These are phyloP conservation scores for Chrysolina oricalcia DNA, from an alignment of 2,888 invertebrate genomes.

Conservation along the genomic window DNA sequence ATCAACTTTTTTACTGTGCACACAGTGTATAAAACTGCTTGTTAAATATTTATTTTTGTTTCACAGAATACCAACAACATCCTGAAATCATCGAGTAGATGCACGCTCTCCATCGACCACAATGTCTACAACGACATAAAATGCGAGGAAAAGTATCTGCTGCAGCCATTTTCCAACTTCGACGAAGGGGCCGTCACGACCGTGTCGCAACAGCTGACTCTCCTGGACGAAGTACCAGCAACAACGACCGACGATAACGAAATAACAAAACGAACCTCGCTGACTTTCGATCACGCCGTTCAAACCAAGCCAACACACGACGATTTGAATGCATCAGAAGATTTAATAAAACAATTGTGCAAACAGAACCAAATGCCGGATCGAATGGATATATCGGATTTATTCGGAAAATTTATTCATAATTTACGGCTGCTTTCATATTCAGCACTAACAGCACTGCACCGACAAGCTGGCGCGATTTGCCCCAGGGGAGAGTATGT, in stretches of 20 bases:
- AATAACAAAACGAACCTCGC: slow-evolving; percentile 76
- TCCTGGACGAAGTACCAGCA: slow-evolving; percentile 73
- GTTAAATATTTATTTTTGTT: slow-evolving; percentile 23
- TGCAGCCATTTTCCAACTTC: slow-evolving; percentile 85
- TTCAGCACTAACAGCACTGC: slow-evolving; percentile 79
- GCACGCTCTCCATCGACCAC: slow-evolving; percentile 84
- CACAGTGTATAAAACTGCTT: no score
- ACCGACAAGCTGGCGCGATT: slow-evolving; percentile 77
- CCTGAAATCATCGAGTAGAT: slow-evolving; percentile 82
- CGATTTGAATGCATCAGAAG: slow-evolving; percentile 81
- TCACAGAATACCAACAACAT: slow-evolving; percentile 81
- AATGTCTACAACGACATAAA: slow-evolving; percentile 81
- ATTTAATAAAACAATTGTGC: slow-evolving; percentile 82
- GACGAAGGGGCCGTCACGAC: slow-evolving; percentile 83
- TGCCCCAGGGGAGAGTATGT: slow-evolving; percentile 83
- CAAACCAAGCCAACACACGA: slow-evolving; percentile 80
- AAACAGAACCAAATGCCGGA: slow-evolving; percentile 75
- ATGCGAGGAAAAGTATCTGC: slow-evolving; percentile 83
- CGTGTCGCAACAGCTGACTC: slow-evolving; percentile 75
- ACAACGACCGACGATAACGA: slow-evolving; percentile 73
- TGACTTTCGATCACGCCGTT: slow-evolving; percentile 83
- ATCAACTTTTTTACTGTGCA: no score
- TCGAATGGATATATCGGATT: slow-evolving; percentile 77
- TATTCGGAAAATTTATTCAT: slow-evolving; percentile 79
- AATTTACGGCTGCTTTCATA: slow-evolving; percentile 80